A percentile compares a stretch with the other conserved stretches of the same genome.
Conservation (phyloP, 2,797 vertebrate species). For the Bucorvus abyssinicus region DNA sequence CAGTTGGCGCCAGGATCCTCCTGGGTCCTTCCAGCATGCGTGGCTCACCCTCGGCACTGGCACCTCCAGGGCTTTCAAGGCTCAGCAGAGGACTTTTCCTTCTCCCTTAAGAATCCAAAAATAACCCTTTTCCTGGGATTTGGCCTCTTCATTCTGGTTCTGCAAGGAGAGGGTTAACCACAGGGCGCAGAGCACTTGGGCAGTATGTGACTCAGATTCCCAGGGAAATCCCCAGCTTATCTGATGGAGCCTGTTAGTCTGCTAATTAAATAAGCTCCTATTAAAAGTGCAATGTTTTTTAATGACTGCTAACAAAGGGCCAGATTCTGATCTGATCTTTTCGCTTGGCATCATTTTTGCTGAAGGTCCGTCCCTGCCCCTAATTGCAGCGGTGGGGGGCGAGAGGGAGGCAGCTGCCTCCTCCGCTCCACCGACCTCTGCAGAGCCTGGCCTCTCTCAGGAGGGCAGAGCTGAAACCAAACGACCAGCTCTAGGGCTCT, state of each 20-base stretch:
- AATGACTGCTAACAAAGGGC: conserved; percentile 52
- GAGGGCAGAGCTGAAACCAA: accelerated
- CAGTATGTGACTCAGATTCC: conserved; percentile 52
- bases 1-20: background rate
- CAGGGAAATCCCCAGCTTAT: conserved; percentile 65
- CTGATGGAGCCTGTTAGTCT: conserved; percentile 60
- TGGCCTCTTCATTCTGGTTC: background rate
- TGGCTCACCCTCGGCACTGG: background rate
- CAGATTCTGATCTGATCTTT: conserved; percentile 46
- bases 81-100: background rate
- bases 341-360: background rate
- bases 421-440: background rate
- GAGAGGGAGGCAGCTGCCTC: background rate
- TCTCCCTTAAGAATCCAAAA: background rate
- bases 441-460: accelerated
- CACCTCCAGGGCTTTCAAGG: background rate
- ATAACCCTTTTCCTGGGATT: background rate
- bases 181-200: background rate
- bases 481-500: background rate
- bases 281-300: conserved; percentile 60
- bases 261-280: conserved; percentile 64
- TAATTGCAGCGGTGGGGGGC: background rate
- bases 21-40: background rate
- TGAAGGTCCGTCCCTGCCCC: background rate
- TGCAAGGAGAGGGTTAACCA: conserved; percentile 13